These are phyloP conservation scores for Rhabdornis inornatus DNA, from an alignment of 2,113 vertebrate species.

Conservation along the genomic window DNA sequence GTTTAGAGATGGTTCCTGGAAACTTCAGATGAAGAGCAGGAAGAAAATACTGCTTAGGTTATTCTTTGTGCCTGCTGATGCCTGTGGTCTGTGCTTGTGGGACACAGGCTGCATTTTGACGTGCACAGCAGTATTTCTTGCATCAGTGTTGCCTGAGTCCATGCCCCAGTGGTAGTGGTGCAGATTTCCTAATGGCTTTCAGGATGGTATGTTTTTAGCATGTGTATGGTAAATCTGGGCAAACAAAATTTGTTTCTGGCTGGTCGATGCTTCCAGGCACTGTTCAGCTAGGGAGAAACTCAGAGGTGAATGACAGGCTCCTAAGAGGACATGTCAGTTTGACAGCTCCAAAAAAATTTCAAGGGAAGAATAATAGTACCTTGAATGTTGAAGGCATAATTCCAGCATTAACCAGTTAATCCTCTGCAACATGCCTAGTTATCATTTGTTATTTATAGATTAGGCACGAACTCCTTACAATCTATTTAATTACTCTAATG, in stretches of 20 bases:
- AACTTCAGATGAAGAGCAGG: neutral
- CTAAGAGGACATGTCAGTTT: neutral
- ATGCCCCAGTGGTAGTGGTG: neutral
- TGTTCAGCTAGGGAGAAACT: neutral
- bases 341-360: neutral
- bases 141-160: neutral
- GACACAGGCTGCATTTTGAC: neutral
- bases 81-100: neutral
- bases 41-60: neutral
- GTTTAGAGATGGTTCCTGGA: neutral
- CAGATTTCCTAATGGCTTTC: neutral
- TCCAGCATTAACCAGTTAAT: neutral
- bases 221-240: neutral
- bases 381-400: neutral
- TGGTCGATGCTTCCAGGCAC: neutral
- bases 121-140: neutral
- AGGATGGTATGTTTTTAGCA: neutral
- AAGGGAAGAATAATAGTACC: neutral
- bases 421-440: neutral
- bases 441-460: neutral
- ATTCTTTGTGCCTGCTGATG: neutral
- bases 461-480: neutral
- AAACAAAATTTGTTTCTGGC: neutral
- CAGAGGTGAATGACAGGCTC: neutral
- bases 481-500: neutral